Percentiles rank a stretch among this genome's conserved stretches.
phyloP scores from a whole-genome alignment of 2,797 vertebrate species.

The Labroides dimidiatus region DNA sequence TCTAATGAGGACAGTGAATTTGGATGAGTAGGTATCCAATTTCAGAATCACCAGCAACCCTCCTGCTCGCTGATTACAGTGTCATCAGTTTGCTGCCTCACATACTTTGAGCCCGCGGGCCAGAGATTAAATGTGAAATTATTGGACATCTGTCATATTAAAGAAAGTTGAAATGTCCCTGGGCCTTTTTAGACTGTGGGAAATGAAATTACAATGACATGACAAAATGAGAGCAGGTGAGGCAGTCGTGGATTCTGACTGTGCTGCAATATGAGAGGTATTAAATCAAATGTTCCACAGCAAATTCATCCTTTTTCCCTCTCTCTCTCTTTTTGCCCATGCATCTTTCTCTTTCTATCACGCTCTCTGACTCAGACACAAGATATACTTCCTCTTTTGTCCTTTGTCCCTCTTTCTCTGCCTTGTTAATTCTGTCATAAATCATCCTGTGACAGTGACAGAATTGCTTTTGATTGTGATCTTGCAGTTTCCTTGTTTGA shows the following conservation, averaged over 20 bases:
- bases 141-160: slow-evolving; percentile 81
- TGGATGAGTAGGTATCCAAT: slow-evolving; percentile 77
- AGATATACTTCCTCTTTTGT: slow-evolving; percentile 20
- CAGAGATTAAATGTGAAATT: slow-evolving; percentile 78
- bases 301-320: slow-evolving; percentile 2
- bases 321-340: slow-evolving; percentile 7
- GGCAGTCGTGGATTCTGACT: slow-evolving; percentile 41
- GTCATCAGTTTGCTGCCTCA: slow-evolving; percentile 75
- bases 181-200: slow-evolving; percentile 60
- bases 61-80: slow-evolving; percentile 65
- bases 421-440: slow-evolving; percentile 71
- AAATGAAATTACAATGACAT: slow-evolving; percentile 72
- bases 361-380: slow-evolving; percentile 34
- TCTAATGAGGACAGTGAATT: slow-evolving; percentile 74
- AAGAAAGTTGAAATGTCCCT: slow-evolving; percentile 74
- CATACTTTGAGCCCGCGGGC: slow-evolving; percentile 64
- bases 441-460: slow-evolving; percentile 71
- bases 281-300: slow-evolving; percentile 61
- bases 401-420: slow-evolving; percentile 43
- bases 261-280: slow-evolving; percentile 38
- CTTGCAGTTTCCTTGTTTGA: slow-evolving; percentile 63
- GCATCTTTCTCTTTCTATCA: slow-evolving; percentile 22
- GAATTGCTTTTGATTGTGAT: slow-evolving; percentile 75
- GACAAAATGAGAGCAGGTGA: slow-evolving; percentile 74
- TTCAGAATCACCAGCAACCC: slow-evolving; percentile 72